phyloP scores from a whole-genome alignment of 2,888 invertebrate genomes.

The Nyleta sp. region DNA sequence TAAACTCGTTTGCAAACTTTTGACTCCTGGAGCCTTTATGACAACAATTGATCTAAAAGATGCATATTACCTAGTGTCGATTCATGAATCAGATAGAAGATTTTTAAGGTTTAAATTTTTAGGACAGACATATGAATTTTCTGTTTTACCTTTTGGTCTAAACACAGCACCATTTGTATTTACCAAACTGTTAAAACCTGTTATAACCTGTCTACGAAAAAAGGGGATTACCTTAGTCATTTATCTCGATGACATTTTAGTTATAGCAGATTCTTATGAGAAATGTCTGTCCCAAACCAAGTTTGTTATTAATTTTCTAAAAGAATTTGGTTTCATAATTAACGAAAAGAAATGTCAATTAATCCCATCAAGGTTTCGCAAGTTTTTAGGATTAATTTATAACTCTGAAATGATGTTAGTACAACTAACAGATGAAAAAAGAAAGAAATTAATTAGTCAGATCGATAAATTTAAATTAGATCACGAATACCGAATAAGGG shows the following conservation, averaged over 20 bases:
- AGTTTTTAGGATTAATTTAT: constrained; percentile 50
- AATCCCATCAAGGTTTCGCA: constrained; percentile 3
- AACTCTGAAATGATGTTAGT: constrained; percentile 45
- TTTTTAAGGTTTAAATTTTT: constrained; percentile 63
- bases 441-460: constrained; percentile 17
- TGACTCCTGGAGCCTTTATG: constrained; percentile 45
- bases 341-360: constrained; percentile 44
- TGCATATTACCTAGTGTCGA: constrained; percentile 55
- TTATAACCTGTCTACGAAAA: constrained; percentile 34
- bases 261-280: constrained; percentile 27
- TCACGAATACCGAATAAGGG: constrained; percentile 36
- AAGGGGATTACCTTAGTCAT: constrained; percentile 44
- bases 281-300: constrained; percentile 3
- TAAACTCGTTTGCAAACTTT: constrained; percentile 36
- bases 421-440: constrained; percentile 55
- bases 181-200: constrained; percentile 38
- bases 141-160: constrained; percentile 54
- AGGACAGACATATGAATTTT: constrained; percentile 59
- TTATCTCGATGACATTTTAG: constrained; percentile 66
- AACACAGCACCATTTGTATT: constrained; percentile 30
- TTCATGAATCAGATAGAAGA: constrained; percentile 42
- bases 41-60: constrained; percentile 57
- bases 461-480: constrained; percentile 15
- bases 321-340: constrained; percentile 49
- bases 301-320: constrained; percentile 7